A percentile compares a stretch with the other conserved stretches of the same genome.
These are phyloP conservation scores for Halocynthia roretzi DNA, from an alignment of 23 tunicate genomes.

Conservation along the genomic window DNA sequence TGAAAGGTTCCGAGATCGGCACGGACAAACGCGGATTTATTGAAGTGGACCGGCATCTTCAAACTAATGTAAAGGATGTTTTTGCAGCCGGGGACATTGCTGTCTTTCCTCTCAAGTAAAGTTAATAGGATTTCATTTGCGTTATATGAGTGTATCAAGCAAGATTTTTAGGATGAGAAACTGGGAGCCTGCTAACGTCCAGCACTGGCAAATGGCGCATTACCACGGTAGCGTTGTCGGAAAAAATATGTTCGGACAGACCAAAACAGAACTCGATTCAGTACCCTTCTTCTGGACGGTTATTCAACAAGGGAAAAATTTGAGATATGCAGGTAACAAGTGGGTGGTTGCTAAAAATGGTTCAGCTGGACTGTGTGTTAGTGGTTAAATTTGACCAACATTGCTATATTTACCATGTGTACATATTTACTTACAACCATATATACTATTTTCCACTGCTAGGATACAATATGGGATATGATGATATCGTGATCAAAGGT, in stretches of 20 bases:
- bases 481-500: constrained; percentile 67
- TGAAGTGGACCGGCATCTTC: constrained; percentile 53
- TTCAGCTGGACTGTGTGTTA: not conserved
- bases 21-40: constrained; percentile 70
- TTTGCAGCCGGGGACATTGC: constrained; percentile 91
- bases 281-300: constrained; percentile 91
- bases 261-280: constrained; percentile 23
- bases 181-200: constrained; percentile 78
- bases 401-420: not conserved
- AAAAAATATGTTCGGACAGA: constrained; percentile 48
- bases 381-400: no score
- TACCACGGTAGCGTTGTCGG: constrained; percentile 76
- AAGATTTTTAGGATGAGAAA: constrained; percentile 34
- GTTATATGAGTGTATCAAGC: no score
- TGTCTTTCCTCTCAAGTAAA: constrained; percentile 76
- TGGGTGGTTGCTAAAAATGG: not conserved
- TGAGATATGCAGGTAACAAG: constrained; percentile 73
- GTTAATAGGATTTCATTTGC: no score
- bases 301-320: constrained; percentile 71
- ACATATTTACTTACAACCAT: not conserved
- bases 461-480: constrained; percentile 89
- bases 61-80: constrained; percentile 45
- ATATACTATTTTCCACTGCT: not conserved
- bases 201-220: constrained; percentile 97
- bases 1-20: constrained; percentile 45